Evolutionary conservation across 2,888 invertebrate species (phyloP).

Genomic region (Scelioninae gen. 1): DNA sequence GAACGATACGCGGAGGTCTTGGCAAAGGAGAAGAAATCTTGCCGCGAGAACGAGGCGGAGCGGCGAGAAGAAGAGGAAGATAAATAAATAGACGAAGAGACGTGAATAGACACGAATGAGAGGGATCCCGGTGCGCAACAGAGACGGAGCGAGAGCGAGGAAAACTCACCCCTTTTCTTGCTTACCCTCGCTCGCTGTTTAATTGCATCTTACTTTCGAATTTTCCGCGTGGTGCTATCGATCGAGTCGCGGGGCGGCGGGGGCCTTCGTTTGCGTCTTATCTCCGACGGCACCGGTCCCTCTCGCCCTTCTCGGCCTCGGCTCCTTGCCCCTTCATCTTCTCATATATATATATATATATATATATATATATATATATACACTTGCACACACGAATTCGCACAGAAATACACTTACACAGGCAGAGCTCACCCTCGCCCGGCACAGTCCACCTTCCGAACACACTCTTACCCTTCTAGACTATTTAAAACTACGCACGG

Average conservation of each 20-base stretch:
- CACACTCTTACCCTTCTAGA: conserved; percentile 78
- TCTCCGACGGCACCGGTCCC: conserved; percentile 82
- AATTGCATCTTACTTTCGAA: conserved; percentile 85
- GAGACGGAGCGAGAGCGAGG: conserved; percentile 76
- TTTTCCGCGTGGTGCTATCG: conserved; percentile 85
- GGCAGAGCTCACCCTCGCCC: conserved; percentile 73
- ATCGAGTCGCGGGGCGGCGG: conserved; percentile 82
- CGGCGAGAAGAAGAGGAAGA: no score
- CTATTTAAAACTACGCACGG: conserved; percentile 84
- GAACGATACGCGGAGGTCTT: no score
- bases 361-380: conserved; percentile 31
- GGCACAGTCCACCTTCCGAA: conserved; percentile 73
- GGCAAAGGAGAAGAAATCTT: no score
- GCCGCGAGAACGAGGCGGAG: no score
- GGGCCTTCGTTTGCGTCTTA: conserved; percentile 84
- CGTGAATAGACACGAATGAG: conserved; percentile 65
- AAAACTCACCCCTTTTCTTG: conserved; percentile 85
- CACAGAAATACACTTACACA: conserved; percentile 48
- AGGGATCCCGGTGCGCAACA: conserved; percentile 63
- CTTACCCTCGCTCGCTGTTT: conserved; percentile 84
- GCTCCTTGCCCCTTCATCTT: conserved; percentile 66
- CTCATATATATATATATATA: no score
- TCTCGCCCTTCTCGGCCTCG: conserved; percentile 62
- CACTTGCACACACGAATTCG: conserved; percentile 30
- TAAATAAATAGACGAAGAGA: conserved; percentile 65